Base-by-base conservation (phyloP, 2,888 invertebrate species). In the Dasypolia templi region DNA sequence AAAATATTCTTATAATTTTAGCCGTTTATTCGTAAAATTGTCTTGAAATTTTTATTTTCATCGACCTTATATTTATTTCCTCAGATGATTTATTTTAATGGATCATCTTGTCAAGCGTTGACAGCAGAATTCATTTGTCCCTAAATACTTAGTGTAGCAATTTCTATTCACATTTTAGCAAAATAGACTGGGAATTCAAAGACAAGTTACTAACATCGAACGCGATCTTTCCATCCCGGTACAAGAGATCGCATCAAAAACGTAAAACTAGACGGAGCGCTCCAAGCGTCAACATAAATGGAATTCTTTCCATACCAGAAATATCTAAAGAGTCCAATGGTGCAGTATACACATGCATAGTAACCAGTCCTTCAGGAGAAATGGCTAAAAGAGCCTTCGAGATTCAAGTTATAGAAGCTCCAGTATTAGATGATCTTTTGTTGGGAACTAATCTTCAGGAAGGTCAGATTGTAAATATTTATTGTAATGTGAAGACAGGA, bases 381-480 rank as follows among this genome's bases (percentile, higher is more conserved):
- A 95, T 95, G 95, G 95, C 95, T 0, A 91, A 95, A 83, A 87
- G 95, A 77, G 93, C 97, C 4, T 97, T 97, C 70, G 98, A 98
- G 89, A 97, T 98, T 79, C 97, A 97, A 89, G 97, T 98, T 17
- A 97, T 97, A 89, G 96, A 96, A 93, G 98, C 98, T 0, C 98
- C 98, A 0, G 97, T 98, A 65, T 96, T 98, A 88, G 98, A 98
- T 91, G 98, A 98, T 67, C 97, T 99, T 89, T 96, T 97, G 49
- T 97, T 99, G 86, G 98, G 98, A 0, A 97, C 97, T 70, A 98
- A 98, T 90, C 96, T 98, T 0, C 98, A 98, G 92, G 98, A 99
- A 95, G 98, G 98, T 62, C 98, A 98, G 91, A 97, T 98, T 85
- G 98, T 98, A 44, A 98, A 98, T 92, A 98, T 98, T 64, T 98